Evolutionary conservation across 2,113 vertebrate genomes (phyloP).

Genomic region (Aspidoscelis tigris): DNA sequence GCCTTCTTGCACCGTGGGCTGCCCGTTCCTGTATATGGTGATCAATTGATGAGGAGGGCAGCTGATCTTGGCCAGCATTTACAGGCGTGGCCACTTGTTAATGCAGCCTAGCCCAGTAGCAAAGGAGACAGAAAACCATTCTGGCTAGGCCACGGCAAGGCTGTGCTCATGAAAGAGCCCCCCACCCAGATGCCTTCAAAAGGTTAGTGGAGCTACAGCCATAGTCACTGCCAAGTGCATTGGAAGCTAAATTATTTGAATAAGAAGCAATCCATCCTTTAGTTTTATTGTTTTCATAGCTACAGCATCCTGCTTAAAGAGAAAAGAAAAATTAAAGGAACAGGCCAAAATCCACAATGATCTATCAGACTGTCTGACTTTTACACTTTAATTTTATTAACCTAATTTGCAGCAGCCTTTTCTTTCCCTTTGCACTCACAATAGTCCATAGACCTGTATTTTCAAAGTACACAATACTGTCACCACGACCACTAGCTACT

Average conservation of each 20-base stretch:
- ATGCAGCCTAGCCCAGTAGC: too few species aligned
- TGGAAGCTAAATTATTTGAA: constrained; percentile 27
- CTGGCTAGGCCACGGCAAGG: too few species aligned
- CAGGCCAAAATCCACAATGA: neutral
- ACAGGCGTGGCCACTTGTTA: too few species aligned
- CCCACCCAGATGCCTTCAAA: too few species aligned
- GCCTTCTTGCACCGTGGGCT: too few species aligned
- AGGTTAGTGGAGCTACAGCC: too few species aligned
- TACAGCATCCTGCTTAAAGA: neutral
- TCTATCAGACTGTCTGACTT: neutral
- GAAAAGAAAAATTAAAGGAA: constrained; percentile 12
- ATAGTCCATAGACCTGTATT: neutral
- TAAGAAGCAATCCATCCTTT: constrained; percentile 21
- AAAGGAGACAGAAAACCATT: too few species aligned
- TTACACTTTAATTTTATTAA: constrained; percentile 16
- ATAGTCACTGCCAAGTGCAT: neutral
- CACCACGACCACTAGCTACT: neutral
- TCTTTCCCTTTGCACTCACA: neutral
- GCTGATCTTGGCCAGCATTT: too few species aligned
- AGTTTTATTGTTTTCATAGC: constrained; percentile 27
- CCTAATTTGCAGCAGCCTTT: neutral
- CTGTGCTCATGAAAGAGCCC: too few species aligned
- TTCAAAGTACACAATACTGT: neutral
- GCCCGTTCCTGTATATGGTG: too few species aligned
- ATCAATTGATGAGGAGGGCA: too few species aligned